These are phyloP conservation scores for Olivierus martensii DNA, from an alignment of 1,140 invertebrate genomes.

Conservation along the genomic window DNA sequence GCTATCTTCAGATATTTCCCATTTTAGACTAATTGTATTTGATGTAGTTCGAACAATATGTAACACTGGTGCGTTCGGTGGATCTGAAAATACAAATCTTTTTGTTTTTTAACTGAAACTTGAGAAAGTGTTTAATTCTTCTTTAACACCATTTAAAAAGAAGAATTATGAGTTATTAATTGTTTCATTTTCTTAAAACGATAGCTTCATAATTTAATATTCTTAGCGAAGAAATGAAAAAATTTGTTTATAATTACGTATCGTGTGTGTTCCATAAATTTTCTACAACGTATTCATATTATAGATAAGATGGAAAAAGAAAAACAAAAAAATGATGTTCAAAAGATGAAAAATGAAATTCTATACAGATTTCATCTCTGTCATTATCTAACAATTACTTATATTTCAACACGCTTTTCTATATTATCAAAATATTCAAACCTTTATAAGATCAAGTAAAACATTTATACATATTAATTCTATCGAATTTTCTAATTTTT, in stretches of 20 bases:
- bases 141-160: no score
- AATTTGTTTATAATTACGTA: background rate
- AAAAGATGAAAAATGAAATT: no score
- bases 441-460: no score
- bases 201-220: background rate
- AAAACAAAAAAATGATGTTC: no score
- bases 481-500: no score
- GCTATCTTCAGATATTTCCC: conserved; percentile 8
- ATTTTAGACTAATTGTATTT: conserved; percentile 16
- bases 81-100: conserved; percentile 9
- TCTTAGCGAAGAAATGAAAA: background rate
- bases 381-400: no score
- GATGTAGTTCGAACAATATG: conserved; percentile 19
- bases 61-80: conserved; percentile 15
- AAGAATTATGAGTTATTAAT: no score
- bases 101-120: background rate
- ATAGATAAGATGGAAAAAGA: background rate
- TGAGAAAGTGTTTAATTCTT: background rate
- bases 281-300: background rate
- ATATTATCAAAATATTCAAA: no score
- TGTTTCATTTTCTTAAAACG: no score
- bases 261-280: background rate
- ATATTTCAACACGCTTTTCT: no score
- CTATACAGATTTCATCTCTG: no score
- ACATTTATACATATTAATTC: no score